phyloP scores from a whole-genome alignment of 2,888 invertebrate genomes.

The Tanypteryx hageni region DNA sequence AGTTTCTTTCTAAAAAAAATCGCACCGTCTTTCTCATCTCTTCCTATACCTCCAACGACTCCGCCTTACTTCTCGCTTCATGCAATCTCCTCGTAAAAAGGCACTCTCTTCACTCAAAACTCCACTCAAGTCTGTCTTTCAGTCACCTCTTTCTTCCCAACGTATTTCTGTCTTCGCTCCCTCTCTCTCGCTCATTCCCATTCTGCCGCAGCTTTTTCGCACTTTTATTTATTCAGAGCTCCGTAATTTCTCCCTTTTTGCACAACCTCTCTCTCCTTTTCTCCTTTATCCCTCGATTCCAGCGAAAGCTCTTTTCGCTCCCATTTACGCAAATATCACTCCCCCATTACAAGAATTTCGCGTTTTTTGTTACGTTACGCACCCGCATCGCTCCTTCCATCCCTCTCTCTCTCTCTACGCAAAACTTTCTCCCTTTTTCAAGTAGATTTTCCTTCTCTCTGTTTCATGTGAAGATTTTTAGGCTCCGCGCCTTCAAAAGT shows the following conservation, averaged over 20 bases:
- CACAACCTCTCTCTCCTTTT: not conserved
- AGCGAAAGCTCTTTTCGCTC: not conserved
- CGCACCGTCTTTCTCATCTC: too few relatives aligned
- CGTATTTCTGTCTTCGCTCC: not conserved
- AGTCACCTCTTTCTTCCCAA: conserved; percentile 8
- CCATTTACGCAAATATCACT: too few relatives aligned
- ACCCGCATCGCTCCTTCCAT: too few relatives aligned
- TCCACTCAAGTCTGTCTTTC: not conserved
- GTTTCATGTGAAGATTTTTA: too few relatives aligned
- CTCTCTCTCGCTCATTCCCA: not conserved
- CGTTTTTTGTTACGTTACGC: too few relatives aligned
- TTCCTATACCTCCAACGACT: too few relatives aligned
- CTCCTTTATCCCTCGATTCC: not conserved
- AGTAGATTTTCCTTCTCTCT: not conserved
- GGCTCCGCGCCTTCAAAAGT: too few relatives aligned
- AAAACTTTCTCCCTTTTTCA: not conserved
- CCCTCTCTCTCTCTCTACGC: not conserved
- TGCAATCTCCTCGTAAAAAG: not conserved
- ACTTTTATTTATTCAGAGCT: not conserved
- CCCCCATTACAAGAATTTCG: too few relatives aligned
- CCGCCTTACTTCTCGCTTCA: not conserved
- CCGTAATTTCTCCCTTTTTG: not conserved
- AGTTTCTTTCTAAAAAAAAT: too few relatives aligned
- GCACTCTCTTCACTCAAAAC: not conserved
- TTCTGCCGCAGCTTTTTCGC: not conserved